Conservation (phyloP, 2,888 invertebrate genomes). For the Cantharis flavilabris region DNA sequence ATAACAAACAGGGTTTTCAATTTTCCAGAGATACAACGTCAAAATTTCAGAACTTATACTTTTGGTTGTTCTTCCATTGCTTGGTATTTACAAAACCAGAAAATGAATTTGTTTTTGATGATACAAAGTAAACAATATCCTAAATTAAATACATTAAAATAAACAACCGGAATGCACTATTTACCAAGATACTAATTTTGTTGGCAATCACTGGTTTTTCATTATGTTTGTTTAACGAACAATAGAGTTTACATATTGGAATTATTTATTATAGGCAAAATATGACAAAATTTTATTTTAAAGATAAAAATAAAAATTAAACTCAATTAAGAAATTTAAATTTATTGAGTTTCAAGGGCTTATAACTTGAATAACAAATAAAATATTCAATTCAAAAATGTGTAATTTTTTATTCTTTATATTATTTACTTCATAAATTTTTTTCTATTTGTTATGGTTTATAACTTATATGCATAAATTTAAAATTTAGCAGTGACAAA, state of each 20-base stretch:
- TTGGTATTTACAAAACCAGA: neutral
- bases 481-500: neutral
- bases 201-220: neutral
- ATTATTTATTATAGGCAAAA: neutral
- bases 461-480: neutral
- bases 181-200: neutral
- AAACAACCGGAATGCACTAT: neutral
- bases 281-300: neutral
- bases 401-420: too few relatives aligned
- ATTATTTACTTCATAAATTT: too few relatives aligned
- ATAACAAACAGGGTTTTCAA: neutral
- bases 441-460: neutral
- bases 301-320: neutral
- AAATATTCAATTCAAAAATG: too few relatives aligned
- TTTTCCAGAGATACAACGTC: neutral
- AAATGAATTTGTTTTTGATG: neutral
- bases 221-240: neutral
- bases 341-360: neutral
- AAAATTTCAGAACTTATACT: neutral
- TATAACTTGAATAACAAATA: neutral
- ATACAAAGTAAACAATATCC: neutral
- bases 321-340: neutral
- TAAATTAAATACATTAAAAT: neutral
- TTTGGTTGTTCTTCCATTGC: neutral
- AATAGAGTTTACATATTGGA: neutral